phyloP scores from a whole-genome alignment of 2,888 invertebrate genomes.

The Antheraea assamensis region DNA sequence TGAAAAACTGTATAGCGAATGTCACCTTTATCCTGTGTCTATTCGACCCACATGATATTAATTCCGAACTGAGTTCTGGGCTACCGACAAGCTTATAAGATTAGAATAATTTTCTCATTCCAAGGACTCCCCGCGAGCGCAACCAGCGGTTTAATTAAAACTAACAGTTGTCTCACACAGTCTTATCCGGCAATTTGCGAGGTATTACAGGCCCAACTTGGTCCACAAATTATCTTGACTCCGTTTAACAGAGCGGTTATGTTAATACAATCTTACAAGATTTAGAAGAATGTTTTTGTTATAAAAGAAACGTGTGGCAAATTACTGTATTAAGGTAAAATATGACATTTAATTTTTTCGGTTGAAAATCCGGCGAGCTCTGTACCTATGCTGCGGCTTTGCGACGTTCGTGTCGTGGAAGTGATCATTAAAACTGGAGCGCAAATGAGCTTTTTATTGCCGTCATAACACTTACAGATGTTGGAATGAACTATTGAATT shows the following conservation, averaged over 20 bases:
- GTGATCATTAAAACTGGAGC: slow-evolving; percentile 62
- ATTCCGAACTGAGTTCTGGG: slow-evolving; percentile 68
- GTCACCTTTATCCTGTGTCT: slow-evolving; percentile 34
- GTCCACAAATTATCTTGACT: slow-evolving; percentile 81
- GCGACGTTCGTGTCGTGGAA: slow-evolving; percentile 45
- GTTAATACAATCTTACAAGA: slow-evolving; percentile 76
- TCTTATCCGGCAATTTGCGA: slow-evolving; percentile 82
- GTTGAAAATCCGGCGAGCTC: slow-evolving; percentile 51
- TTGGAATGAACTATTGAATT: slow-evolving; percentile 70
- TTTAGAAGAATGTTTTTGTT: slow-evolving; percentile 75
- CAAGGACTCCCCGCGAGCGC: slow-evolving; percentile 73
- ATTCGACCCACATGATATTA: slow-evolving; percentile 66
- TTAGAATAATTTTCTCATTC: slow-evolving; percentile 81
- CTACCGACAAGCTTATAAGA: slow-evolving; percentile 78
- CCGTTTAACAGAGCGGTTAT: slow-evolving; percentile 80
- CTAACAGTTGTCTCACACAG: slow-evolving; percentile 82
- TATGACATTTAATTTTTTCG: slow-evolving; percentile 65
- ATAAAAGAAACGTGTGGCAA: slow-evolving; percentile 58
- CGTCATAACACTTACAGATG: slow-evolving; percentile 68
- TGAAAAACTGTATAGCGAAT: slow-evolving; percentile 32
- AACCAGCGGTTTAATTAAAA: slow-evolving; percentile 82
- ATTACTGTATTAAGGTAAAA: slow-evolving; percentile 70
- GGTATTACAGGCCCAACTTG: slow-evolving; percentile 80
- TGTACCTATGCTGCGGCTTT: slow-evolving; percentile 40
- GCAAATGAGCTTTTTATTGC: slow-evolving; percentile 70